These are phyloP conservation scores for Diorhabda elongata DNA, from an alignment of 1,140 invertebrate species.

Conservation along the genomic window DNA sequence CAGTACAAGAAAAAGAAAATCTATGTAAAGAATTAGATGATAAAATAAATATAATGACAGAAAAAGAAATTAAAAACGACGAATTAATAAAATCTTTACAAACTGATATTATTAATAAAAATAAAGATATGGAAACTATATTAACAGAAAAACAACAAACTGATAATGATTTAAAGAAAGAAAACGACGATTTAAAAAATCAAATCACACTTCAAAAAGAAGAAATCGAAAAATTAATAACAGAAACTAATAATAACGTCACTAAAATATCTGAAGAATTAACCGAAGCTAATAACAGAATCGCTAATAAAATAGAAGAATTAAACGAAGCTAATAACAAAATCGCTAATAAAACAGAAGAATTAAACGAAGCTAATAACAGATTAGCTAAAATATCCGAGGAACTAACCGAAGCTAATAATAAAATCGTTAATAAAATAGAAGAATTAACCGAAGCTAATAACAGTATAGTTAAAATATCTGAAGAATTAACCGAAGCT, in stretches of 20 bases:
- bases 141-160: neutral
- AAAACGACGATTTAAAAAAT: conserved; percentile 13
- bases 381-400: neutral
- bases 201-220: conserved; percentile 3
- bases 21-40: neutral
- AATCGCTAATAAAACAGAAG: neutral
- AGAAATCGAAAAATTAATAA: conserved; percentile 8
- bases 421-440: neutral
- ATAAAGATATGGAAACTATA: neutral
- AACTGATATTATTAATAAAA: neutral
- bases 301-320: neutral
- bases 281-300: neutral
- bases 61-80: neutral
- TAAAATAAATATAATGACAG: neutral
- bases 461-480: too few species aligned
- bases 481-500: conserved; percentile 6
- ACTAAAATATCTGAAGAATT: neutral
- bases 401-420: conserved; percentile 1
- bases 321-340: neutral
- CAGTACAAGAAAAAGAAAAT: neutral
- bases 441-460: conserved; percentile 1
- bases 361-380: too few species aligned
- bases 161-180: neutral
- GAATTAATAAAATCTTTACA: neutral
- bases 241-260: conserved; percentile 2